phyloP scores from a whole-genome alignment of 2,888 invertebrate genomes.

The Diachrysia chrysitis region DNA sequence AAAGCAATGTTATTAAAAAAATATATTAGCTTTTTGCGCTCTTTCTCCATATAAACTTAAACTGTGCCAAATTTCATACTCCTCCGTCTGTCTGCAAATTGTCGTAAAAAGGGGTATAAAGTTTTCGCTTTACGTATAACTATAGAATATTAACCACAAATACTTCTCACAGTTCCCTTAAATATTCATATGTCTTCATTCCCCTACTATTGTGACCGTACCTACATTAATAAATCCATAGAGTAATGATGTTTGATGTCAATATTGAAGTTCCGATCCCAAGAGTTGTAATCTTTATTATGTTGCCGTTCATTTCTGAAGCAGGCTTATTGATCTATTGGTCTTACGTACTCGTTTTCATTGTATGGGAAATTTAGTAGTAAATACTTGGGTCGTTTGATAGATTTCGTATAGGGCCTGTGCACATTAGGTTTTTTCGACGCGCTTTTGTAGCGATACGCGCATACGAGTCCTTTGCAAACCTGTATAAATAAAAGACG shows the following conservation, averaged over 20 bases:
- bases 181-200: neutral
- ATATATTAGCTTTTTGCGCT: too few species aligned
- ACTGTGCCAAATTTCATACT: too few species aligned
- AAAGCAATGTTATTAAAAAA: too few species aligned
- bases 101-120: too few species aligned
- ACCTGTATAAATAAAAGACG: too few species aligned
- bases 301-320: conserved; percentile 12
- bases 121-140: too few species aligned
- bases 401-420: too few species aligned
- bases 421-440: too few species aligned
- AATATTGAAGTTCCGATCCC: conserved; percentile 34
- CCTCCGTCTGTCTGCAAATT: too few species aligned
- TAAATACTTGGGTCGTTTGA: neutral
- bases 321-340: conserved; percentile 6
- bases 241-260: conserved; percentile 17
- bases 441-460: too few species aligned
- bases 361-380: neutral
- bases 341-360: neutral
- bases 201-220: neutral
- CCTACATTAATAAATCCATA: conserved; percentile 21
- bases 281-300: conserved; percentile 28
- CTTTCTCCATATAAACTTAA: too few species aligned
- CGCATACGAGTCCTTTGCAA: too few species aligned
- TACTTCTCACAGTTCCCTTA: neutral
- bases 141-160: neutral